Percentiles rank a stretch among this genome's conserved stretches.
phyloP scores from a whole-genome alignment of 2,888 invertebrate genomes.

The Polietes domitor region DNA sequence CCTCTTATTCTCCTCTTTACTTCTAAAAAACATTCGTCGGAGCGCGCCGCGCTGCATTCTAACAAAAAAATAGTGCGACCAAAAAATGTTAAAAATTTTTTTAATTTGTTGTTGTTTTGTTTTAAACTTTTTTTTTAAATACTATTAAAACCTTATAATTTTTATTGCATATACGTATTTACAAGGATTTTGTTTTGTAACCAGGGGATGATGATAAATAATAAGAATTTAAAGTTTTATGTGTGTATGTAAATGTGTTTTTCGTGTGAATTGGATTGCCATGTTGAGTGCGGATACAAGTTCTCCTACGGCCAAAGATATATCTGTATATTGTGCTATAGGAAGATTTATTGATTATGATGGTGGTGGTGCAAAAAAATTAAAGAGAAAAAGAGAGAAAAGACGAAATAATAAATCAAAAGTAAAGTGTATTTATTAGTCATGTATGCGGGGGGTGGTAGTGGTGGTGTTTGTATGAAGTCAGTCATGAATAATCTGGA shows the following conservation, averaged over 20 bases:
- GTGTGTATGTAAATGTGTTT: background rate
- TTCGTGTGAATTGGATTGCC: background rate
- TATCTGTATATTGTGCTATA: background rate
- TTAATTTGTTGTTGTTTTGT: background rate
- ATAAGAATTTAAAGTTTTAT: background rate
- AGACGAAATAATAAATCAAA: background rate
- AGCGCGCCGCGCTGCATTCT: too few species aligned
- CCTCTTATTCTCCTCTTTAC: too few species aligned
- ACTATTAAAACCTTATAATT: constrained; percentile 23
- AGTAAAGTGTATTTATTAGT: background rate
- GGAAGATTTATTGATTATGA: background rate
- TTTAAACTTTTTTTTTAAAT: constrained; percentile 1
- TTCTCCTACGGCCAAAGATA: background rate
- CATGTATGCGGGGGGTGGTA: background rate
- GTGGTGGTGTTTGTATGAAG: constrained; percentile 25
- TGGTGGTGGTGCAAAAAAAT: too few species aligned
- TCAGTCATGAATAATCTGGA: constrained; percentile 43
- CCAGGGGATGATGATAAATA: background rate
- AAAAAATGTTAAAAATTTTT: too few species aligned
- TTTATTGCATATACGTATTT: constrained; percentile 34
- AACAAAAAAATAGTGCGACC: too few species aligned
- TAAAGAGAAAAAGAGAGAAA: background rate
- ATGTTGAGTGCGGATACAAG: background rate
- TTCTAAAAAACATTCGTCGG: too few species aligned
- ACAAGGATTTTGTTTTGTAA: background rate